phyloP scores from a whole-genome alignment of 2,113 vertebrate genomes.

The Danionella cerebrum region DNA sequence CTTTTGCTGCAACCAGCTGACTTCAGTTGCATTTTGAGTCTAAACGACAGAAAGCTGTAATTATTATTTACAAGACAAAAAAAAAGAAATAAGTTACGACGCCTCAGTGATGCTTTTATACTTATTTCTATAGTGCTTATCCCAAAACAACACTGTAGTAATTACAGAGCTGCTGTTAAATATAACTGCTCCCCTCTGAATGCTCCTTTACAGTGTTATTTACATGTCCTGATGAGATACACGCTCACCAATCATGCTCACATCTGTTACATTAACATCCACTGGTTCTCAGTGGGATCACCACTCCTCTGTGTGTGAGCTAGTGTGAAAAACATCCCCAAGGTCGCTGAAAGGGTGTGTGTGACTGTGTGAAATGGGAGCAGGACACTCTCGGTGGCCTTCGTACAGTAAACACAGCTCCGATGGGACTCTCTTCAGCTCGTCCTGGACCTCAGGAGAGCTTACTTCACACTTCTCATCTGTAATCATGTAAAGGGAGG shows the following conservation, averaged over 20 bases:
- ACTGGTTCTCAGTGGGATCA: conserved; percentile 22
- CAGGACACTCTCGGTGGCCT: conserved; percentile 22
- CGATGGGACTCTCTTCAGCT: conserved; percentile 15
- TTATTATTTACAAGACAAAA: no score
- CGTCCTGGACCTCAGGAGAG: conserved; percentile 16
- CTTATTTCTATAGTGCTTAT: background rate
- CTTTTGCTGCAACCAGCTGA: no score
- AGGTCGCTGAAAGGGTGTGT: conserved; percentile 19
- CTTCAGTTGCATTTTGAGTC: no score
- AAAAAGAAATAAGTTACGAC: no score
- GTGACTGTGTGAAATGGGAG: conserved; percentile 17
- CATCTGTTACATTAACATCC: conserved; percentile 34
- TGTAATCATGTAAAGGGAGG: conserved; percentile 30
- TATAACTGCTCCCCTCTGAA: background rate
- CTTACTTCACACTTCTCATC: conserved; percentile 25
- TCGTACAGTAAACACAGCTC: conserved; percentile 30
- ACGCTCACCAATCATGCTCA: conserved; percentile 13
- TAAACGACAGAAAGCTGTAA: no score
- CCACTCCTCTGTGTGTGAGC: background rate
- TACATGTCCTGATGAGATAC: conserved; percentile 30
- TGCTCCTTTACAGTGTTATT: background rate
- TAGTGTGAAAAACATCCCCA: conserved; percentile 30
- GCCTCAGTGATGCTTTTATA: no score
- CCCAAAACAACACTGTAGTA: background rate
- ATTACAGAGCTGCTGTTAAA: background rate